phyloP scores from a whole-genome alignment of 2,888 invertebrate species.

The Bembecia ichneumoniformis region DNA sequence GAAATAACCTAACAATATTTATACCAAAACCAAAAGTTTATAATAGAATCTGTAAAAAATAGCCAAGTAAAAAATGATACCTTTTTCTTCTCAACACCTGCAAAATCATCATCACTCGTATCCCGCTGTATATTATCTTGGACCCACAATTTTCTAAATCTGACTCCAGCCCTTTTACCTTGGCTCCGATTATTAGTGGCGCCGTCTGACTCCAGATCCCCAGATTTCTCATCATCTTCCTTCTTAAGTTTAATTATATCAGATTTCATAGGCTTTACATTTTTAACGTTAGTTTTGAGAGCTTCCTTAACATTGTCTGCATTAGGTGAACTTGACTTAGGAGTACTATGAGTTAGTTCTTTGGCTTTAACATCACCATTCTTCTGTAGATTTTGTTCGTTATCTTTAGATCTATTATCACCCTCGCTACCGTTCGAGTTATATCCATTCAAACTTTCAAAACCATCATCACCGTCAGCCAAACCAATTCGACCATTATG shows the following conservation, averaged over 20 bases:
- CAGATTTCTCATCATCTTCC: slow-evolving; percentile 56
- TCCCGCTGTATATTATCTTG: slow-evolving; percentile 37
- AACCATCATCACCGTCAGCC: slow-evolving; percentile 82
- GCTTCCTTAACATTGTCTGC: not conserved
- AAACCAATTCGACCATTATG: slow-evolving; percentile 36
- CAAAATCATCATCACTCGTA: slow-evolving; percentile 51
- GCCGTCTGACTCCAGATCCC: slow-evolving; percentile 48
- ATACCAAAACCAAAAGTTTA: too few species aligned
- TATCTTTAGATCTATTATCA: slow-evolving; percentile 32
- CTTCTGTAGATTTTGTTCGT: slow-evolving; percentile 6
- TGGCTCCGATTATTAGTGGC: slow-evolving; percentile 40
- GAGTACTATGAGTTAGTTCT: slow-evolving; percentile 10
- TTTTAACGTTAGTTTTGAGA: not conserved
- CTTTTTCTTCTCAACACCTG: slow-evolving; percentile 41
- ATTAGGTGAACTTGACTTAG: not conserved
- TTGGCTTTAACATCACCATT: slow-evolving; percentile 13
- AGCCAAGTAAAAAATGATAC: slow-evolving; percentile 21
- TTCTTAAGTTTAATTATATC: slow-evolving; percentile 32
- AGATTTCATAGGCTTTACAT: not conserved
- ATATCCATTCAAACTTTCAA: slow-evolving; percentile 88
- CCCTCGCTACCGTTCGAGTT: slow-evolving; percentile 78
- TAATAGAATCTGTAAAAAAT: too few species aligned
- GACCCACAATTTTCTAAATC: slow-evolving; percentile 55
- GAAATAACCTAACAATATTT: too few species aligned
- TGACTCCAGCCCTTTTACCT: slow-evolving; percentile 45